Conservation (phyloP, 2,888 invertebrate genomes). For the Lordiphosa fenestrarum region DNA sequence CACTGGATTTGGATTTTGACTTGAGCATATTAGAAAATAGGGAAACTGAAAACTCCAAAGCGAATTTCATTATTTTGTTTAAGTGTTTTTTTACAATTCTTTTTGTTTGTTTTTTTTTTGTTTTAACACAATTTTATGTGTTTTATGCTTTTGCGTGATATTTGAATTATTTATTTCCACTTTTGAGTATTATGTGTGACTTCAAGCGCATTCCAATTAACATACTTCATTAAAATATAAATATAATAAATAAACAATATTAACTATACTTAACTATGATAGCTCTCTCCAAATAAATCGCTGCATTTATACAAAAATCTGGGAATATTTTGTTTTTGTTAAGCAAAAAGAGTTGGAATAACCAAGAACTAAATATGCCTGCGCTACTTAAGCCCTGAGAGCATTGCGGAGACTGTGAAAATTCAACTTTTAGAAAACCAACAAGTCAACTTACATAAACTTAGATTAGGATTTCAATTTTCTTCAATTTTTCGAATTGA, state of each 20-base stretch:
- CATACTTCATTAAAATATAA: constrained; percentile 47
- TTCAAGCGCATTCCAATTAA: constrained; percentile 42
- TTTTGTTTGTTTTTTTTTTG: constrained; percentile 25
- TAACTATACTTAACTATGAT: constrained; percentile 1
- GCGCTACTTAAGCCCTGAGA: too few relatives aligned
- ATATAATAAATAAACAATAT: constrained; percentile 51
- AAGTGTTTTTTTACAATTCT: constrained; percentile 10
- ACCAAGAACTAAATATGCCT: too few relatives aligned
- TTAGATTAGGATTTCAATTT: too few relatives aligned
- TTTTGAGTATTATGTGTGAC: constrained; percentile 44
- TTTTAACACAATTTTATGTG: constrained; percentile 18
- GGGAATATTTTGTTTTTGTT: too few relatives aligned
- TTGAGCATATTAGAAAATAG: constrained; percentile 43
- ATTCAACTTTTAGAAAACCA: too few relatives aligned
- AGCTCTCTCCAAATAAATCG: constrained; percentile 10
- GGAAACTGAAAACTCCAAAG: neutral
- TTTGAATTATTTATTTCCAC: constrained; percentile 43
- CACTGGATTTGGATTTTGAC: constrained; percentile 35
- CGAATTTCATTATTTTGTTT: constrained; percentile 20
- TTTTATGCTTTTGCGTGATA: constrained; percentile 56
- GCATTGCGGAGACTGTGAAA: too few relatives aligned
- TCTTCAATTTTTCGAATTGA: too few relatives aligned
- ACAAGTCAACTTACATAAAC: too few relatives aligned
- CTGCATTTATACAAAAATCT: constrained; percentile 17
- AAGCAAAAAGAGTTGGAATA: too few relatives aligned